phyloP scores from a whole-genome alignment of 2,888 invertebrate genomes.

The Lomographa bimaculata region DNA sequence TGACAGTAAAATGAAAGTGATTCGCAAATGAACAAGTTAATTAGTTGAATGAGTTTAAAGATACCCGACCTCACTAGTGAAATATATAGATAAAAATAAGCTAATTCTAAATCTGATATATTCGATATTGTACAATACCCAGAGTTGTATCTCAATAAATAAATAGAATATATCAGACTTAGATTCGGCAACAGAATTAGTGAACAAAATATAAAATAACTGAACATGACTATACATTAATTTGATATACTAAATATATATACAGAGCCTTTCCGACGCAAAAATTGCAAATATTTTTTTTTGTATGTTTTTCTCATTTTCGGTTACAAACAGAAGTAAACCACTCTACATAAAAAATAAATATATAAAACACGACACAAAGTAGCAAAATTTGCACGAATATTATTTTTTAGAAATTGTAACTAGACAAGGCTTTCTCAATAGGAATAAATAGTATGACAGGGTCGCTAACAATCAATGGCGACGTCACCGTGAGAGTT shows the following conservation, averaged over 20 bases:
- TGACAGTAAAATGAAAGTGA: conserved; percentile 67
- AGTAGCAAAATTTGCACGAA: conserved; percentile 67
- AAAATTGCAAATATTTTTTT: conserved; percentile 60
- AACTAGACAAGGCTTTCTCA: conserved; percentile 65
- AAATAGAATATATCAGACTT: conserved; percentile 52
- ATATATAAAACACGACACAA: conserved; percentile 79
- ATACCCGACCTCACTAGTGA: conserved; percentile 71
- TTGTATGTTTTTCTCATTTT: conserved; percentile 67
- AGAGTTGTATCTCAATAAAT: conserved; percentile 12
- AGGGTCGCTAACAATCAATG: conserved; percentile 36
- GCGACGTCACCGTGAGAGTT: too few relatives aligned
- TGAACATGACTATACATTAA: conserved; percentile 67
- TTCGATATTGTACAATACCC: conserved; percentile 28
- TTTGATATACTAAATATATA: conserved; percentile 72
- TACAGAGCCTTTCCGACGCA: conserved; percentile 67
- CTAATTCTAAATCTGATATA: conserved; percentile 47
- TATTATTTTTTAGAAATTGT: conserved; percentile 61
- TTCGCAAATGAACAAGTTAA: conserved; percentile 62
- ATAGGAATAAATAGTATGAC: conserved; percentile 61
- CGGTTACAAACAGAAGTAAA: conserved; percentile 77
- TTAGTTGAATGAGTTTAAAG: conserved; percentile 59
- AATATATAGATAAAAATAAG: conserved; percentile 49
- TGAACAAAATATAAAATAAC: conserved; percentile 58
- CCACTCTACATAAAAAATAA: conserved; percentile 76
- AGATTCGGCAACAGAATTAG: conserved; percentile 47